A percentile compares a stretch with the other conserved stretches of the same genome.
phyloP scores from a whole-genome alignment of 2,888 invertebrate genomes.

The Byasa hedistus region DNA sequence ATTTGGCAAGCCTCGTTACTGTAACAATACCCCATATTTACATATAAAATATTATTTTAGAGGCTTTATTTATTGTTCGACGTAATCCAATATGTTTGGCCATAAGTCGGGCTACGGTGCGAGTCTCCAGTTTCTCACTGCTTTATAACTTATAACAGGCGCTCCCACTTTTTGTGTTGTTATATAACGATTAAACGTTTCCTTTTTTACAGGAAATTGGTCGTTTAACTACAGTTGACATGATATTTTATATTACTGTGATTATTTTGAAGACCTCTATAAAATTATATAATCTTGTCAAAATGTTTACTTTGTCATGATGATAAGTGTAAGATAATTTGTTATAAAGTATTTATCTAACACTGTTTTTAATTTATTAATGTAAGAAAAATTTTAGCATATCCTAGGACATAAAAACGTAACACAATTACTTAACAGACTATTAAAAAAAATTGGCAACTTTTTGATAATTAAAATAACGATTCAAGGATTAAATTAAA shows the following conservation, averaged over 20 bases:
- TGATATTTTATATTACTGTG: not conserved
- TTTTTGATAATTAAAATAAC: too few species aligned
- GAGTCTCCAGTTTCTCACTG: slow-evolving; percentile 54
- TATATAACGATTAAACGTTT: not conserved
- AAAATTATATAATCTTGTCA: too few species aligned
- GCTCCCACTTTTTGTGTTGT: slow-evolving; percentile 1
- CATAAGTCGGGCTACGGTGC: slow-evolving; percentile 45
- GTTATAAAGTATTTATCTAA: too few species aligned
- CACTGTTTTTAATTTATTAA: too few species aligned
- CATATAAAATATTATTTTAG: slow-evolving; percentile 77
- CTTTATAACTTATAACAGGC: slow-evolving; percentile 58
- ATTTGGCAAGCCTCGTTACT: slow-evolving; percentile 83
- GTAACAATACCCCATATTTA: slow-evolving; percentile 82
- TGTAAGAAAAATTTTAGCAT: too few species aligned
- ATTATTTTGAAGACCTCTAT: not conserved
- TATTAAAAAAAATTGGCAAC: too few species aligned
- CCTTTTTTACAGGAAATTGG: not conserved
- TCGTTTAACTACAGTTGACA: not conserved
- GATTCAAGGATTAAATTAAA: too few species aligned
- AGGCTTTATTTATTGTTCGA: slow-evolving; percentile 63
- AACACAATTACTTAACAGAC: too few species aligned
- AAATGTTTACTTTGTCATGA: too few species aligned
- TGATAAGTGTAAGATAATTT: too few species aligned
- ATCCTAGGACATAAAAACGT: too few species aligned
- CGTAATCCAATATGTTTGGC: slow-evolving; percentile 59